phyloP scores from a whole-genome alignment of 2,888 invertebrate genomes.

The Drosophila suboccidentalis region DNA sequence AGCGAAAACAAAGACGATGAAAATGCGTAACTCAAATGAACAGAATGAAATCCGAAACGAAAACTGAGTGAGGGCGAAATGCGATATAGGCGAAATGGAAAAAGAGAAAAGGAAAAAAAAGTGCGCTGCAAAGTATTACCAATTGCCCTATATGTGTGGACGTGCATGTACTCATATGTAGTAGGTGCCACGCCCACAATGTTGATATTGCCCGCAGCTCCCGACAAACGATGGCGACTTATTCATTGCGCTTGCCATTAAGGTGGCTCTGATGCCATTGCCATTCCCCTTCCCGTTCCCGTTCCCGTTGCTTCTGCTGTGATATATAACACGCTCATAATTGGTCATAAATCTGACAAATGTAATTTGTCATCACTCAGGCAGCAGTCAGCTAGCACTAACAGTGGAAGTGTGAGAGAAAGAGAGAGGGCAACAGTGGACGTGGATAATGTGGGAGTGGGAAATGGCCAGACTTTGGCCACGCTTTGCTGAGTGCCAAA shows the following conservation, averaged over 20 bases:
- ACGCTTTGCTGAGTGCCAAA: conserved; percentile 73
- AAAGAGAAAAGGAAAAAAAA: background rate
- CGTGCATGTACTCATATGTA: conserved; percentile 3
- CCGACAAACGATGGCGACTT: conserved; percentile 77
- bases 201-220: conserved; percentile 45
- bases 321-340: conserved; percentile 85
- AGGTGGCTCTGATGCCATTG: conserved; percentile 69
- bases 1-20: conserved; percentile 14
- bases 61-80: conserved; percentile 51
- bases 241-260: conserved; percentile 81
- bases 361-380: conserved; percentile 84
- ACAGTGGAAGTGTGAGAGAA: background rate
- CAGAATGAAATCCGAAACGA: conserved; percentile 28
- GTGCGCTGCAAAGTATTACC: conserved; percentile 51
- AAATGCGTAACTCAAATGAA: conserved; percentile 43
- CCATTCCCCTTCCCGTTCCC: conserved; percentile 35
- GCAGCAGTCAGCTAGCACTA: conserved; percentile 61
- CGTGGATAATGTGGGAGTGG: conserved; percentile 15
- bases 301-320: conserved; percentile 52
- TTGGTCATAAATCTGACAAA: conserved; percentile 85
- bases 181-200: conserved; percentile 29
- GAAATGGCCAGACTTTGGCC: conserved; percentile 51
- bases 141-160: conserved; percentile 33
- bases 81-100: conserved; percentile 53
- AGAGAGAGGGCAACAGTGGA: background rate